A percentile compares a stretch with the other conserved stretches of the same genome.
Evolutionary conservation across 2,888 invertebrate species (phyloP).

Genomic region (Dryobotodes eremita): DNA sequence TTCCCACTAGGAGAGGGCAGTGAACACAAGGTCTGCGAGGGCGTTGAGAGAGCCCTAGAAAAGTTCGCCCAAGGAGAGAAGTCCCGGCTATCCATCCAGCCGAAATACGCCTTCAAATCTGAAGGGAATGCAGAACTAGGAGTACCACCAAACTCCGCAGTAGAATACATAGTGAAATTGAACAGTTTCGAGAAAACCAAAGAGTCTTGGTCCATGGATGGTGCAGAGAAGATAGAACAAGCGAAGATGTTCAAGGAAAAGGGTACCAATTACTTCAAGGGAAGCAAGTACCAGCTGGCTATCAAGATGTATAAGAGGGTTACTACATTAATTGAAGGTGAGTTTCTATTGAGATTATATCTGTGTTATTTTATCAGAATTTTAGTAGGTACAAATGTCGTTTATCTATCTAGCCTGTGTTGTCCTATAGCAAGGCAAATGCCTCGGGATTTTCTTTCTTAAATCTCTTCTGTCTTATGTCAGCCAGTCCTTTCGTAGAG

Average conservation of each 20-base stretch:
- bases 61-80: slow-evolving; percentile 96
- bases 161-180: slow-evolving; percentile 96
- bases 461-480: not conserved
- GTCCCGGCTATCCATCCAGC: slow-evolving; percentile 93
- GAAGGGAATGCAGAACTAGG: slow-evolving; percentile 92
- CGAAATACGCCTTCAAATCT: slow-evolving; percentile 95
- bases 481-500: not conserved
- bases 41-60: slow-evolving; percentile 95
- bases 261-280: slow-evolving; percentile 97
- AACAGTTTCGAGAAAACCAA: slow-evolving; percentile 95
- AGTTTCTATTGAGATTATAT: slow-evolving; percentile 55
- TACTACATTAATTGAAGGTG: slow-evolving; percentile 90
- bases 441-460: not conserved
- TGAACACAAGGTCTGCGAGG: slow-evolving; percentile 94
- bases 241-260: slow-evolving; percentile 96
- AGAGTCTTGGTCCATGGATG: slow-evolving; percentile 95
- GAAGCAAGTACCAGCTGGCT: slow-evolving; percentile 94
- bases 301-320: slow-evolving; percentile 96
- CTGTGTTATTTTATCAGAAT: not conserved
- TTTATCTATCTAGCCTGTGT: not conserved
- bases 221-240: slow-evolving; percentile 94
- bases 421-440: no score
- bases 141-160: slow-evolving; percentile 94
- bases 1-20: slow-evolving; percentile 97
- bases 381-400: not conserved